phyloP scores from a whole-genome alignment of 2,888 invertebrate genomes.

The Cylloceria caligata region DNA sequence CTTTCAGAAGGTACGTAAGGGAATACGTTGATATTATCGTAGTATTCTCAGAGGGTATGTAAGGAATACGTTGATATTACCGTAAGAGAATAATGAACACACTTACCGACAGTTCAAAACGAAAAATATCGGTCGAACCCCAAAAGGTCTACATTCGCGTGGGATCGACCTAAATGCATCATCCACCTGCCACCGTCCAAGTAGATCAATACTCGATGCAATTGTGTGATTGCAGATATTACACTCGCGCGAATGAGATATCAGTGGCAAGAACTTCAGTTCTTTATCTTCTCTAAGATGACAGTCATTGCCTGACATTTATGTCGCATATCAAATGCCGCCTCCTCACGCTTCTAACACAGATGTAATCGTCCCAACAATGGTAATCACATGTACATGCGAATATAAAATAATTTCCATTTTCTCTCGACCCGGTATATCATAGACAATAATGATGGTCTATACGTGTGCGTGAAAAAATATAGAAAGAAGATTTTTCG shows the following conservation, averaged over 20 bases:
- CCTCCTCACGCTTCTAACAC: constrained; percentile 27
- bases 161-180: constrained; percentile 61
- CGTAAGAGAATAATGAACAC: too few relatives aligned
- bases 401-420: not conserved
- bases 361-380: not conserved
- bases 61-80: too few relatives aligned
- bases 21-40: too few relatives aligned
- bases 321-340: not conserved
- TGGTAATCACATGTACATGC: not conserved
- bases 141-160: not conserved
- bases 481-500: too few relatives aligned
- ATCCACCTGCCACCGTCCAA: constrained; percentile 25
- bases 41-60: not conserved
- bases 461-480: too few relatives aligned
- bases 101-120: constrained; percentile 18
- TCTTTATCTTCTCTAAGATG: constrained; percentile 5
- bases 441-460: too few relatives aligned
- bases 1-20: not conserved
- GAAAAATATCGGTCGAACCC: constrained; percentile 38
- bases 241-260: constrained; percentile 9
- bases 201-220: constrained; percentile 64
- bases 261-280: not conserved
- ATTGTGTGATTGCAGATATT: constrained; percentile 39
- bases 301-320: constrained; percentile 36
- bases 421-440: too few relatives aligned